Conservation (phyloP, 2,113 vertebrate genomes). For the Solea senegalensis region DNA sequence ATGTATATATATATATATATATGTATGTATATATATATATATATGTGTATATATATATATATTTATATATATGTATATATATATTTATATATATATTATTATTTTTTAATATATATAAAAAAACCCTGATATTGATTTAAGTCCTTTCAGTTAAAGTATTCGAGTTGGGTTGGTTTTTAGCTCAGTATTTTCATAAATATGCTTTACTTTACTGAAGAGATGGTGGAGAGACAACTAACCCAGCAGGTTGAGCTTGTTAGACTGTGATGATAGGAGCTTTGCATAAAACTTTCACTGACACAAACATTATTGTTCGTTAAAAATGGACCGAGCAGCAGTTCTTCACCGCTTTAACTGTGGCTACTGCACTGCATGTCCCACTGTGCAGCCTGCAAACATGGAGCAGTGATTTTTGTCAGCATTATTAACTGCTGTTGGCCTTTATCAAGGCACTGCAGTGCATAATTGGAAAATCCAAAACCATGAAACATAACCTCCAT, state of each 20-base stretch:
- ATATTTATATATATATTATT: no score
- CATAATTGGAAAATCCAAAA: constrained; percentile 53
- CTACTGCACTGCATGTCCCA: constrained; percentile 7
- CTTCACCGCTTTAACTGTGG: neutral
- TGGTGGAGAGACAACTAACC: neutral
- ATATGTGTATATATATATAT: no score
- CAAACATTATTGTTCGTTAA: neutral
- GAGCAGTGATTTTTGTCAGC: constrained; percentile 42
- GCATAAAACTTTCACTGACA: constrained; percentile 2
- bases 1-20: neutral
- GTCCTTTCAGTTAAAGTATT: no score
- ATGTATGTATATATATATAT: no score
- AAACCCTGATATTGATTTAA: no score
- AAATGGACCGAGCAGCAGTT: constrained; percentile 8
- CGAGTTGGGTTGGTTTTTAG: no score
- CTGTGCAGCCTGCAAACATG: constrained; percentile 27
- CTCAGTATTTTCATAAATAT: neutral
- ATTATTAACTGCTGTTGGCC: constrained; percentile 36
- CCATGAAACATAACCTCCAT: constrained; percentile 50
- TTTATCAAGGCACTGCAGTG: constrained; percentile 35
- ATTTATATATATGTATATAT: no score
- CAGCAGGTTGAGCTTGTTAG: constrained; percentile 1
- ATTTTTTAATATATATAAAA: no score
- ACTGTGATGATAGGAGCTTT: neutral
- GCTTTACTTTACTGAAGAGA: neutral